Percentiles rank a stretch among this genome's conserved stretches.
phyloP scores from a whole-genome alignment of 2,113 vertebrate genomes.

The Embiotoca jacksoni region DNA sequence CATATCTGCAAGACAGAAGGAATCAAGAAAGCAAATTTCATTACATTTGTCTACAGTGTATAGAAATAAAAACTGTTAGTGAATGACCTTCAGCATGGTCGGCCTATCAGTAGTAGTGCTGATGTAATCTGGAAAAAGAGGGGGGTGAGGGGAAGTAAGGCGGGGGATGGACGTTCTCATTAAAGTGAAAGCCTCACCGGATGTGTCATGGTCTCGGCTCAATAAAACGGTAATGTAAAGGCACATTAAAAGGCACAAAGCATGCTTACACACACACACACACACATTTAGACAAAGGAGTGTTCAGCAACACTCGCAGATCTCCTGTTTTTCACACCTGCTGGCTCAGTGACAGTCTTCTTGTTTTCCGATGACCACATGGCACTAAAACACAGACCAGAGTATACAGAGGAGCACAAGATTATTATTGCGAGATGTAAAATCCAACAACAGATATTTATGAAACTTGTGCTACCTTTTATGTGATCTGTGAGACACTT shows the following conservation, averaged over 20 bases:
- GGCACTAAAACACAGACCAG: background rate
- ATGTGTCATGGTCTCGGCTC: constrained; percentile 24
- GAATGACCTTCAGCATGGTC: constrained; percentile 35
- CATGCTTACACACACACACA: background rate
- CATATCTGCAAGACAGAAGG: background rate
- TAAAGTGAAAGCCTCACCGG: constrained; percentile 57
- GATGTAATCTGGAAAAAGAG: constrained; percentile 43
- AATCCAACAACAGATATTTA: no score
- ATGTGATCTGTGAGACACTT: no score
- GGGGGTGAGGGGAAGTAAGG: background rate
- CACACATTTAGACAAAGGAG: background rate
- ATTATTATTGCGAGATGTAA: no score
- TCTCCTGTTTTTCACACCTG: background rate
- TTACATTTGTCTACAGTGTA: background rate
- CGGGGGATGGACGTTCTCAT: constrained; percentile 24
- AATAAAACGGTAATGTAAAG: constrained; percentile 39
- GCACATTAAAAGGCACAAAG: constrained; percentile 33
- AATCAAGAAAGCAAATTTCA: constrained; percentile 10
- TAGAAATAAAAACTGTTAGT: constrained; percentile 8
- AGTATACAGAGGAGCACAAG: no score
- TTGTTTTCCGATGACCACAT: background rate
- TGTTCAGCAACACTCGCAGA: background rate
- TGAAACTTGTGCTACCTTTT: no score
- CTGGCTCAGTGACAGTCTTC: background rate
- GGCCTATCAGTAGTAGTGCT: constrained; percentile 14